Percentiles rank a stretch among this genome's conserved stretches.
These are phyloP conservation scores for Poecilus cupreus DNA, from an alignment of 2,888 invertebrate species.

Conservation along the genomic window DNA sequence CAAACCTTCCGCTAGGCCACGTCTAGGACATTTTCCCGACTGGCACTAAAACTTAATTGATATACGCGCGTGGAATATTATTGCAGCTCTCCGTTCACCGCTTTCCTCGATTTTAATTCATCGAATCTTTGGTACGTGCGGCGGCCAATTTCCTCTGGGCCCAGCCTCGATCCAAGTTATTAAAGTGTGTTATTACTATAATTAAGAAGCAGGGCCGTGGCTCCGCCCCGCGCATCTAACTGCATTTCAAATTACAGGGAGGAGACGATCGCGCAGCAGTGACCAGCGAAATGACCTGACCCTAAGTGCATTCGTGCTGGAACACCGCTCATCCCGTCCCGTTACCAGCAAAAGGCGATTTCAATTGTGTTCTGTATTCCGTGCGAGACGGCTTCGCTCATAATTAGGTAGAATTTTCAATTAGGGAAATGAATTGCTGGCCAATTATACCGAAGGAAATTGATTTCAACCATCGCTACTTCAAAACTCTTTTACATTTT, in stretches of 20 bases:
- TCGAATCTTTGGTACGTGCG: constrained; percentile 38
- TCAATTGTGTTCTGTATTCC: no score
- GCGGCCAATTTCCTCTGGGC: constrained; percentile 17
- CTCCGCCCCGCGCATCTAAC: constrained; percentile 10
- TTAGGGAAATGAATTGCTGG: no score
- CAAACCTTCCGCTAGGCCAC: not conserved
- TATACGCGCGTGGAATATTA: constrained; percentile 41
- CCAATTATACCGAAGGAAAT: no score
- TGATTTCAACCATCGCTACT: no score
- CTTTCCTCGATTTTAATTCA: constrained; percentile 28
- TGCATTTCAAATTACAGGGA: constrained; percentile 22
- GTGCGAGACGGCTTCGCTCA: no score
- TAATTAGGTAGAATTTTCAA: no score
- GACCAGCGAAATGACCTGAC: constrained; percentile 1
- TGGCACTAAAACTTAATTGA: constrained; percentile 40
- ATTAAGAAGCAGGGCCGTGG: not conserved
- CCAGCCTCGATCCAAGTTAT: constrained; percentile 13
- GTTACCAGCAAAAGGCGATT: no score
- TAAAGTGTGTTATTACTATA: constrained; percentile 42
- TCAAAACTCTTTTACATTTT: no score
- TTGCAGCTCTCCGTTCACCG: not conserved
- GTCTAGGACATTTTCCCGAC: not conserved
- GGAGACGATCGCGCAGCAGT: no score
- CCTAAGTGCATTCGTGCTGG: not conserved
- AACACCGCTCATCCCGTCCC: no score